These are phyloP conservation scores for Syngnathus scovelli DNA, from an alignment of 2,113 vertebrate species.

Conservation along the genomic window DNA sequence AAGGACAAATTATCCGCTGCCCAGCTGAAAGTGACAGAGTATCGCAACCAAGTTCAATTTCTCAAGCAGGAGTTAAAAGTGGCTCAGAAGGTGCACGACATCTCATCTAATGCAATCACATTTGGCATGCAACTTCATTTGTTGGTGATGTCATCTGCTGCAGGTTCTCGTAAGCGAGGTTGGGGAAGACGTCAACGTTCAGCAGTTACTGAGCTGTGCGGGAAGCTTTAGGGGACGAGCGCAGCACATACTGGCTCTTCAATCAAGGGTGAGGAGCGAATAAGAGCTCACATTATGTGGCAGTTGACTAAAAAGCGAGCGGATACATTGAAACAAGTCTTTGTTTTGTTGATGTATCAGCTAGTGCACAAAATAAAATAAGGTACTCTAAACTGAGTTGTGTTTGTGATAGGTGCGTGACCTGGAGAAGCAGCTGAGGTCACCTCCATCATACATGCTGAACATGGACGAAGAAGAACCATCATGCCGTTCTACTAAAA, in stretches of 20 bases:
- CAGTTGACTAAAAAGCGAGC: background rate
- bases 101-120: background rate
- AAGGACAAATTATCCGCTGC: slow-evolving; percentile 80
- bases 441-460: slow-evolving; percentile 34
- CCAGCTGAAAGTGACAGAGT: slow-evolving; percentile 80
- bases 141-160: background rate
- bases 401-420: slow-evolving; percentile 76
- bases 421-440: slow-evolving; percentile 79
- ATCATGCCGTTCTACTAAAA: slow-evolving; percentile 58
- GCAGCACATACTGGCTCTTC: slow-evolving; percentile 87
- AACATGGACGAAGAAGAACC: slow-evolving; percentile 56
- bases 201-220: slow-evolving; percentile 71
- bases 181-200: slow-evolving; percentile 83
- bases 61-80: slow-evolving; percentile 82
- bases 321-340: too few species aligned
- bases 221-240: slow-evolving; percentile 85
- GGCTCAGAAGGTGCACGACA: slow-evolving; percentile 77
- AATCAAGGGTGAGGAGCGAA: slow-evolving; percentile 76
- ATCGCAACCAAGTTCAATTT: slow-evolving; percentile 85
- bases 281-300: background rate
- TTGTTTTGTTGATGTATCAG: too few species aligned
- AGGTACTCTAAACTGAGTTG: too few species aligned
- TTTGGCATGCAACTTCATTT: background rate
- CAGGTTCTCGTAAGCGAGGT: slow-evolving; percentile 84
- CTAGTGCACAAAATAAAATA: too few species aligned